phyloP scores from a whole-genome alignment of 2,113 vertebrate species.

The Cacatua alba region DNA sequence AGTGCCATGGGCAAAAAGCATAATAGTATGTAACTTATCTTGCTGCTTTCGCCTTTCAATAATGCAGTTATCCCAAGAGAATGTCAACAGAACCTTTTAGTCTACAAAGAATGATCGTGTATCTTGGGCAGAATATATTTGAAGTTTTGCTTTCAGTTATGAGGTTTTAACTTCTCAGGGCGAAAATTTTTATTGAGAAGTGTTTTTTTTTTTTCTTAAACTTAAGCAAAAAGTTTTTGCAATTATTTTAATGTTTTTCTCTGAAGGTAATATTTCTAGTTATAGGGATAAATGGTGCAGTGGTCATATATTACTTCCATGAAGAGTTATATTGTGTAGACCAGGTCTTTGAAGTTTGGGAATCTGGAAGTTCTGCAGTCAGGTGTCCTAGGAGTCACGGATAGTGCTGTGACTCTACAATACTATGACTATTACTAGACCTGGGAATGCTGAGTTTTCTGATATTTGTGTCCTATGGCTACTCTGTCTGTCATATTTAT shows the following conservation, averaged over 20 bases:
- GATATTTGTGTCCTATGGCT: neutral
- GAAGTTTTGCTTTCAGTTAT: neutral
- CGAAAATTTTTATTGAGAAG: neutral
- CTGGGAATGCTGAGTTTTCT: neutral
- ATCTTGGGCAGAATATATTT: neutral
- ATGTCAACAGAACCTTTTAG: neutral
- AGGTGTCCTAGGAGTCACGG: neutral
- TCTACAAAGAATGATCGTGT: neutral
- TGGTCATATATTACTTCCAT: neutral
- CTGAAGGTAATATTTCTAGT: neutral
- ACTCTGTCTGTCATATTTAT: neutral
- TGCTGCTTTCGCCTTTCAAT: neutral
- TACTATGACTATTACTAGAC: neutral
- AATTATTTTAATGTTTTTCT: neutral
- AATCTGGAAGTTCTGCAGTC: neutral
- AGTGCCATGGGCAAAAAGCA: neutral
- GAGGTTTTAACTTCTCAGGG: neutral
- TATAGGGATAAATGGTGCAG: neutral
- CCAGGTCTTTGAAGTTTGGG: neutral
- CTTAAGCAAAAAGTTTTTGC: neutral
- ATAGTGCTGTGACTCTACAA: neutral
- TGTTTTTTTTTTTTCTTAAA: neutral
- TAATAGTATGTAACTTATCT: neutral
- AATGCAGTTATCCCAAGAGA: neutral
- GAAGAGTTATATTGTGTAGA: neutral